Base-by-base conservation (phyloP, 2,797 vertebrate species). In the Urophycis tenuis region DNA sequence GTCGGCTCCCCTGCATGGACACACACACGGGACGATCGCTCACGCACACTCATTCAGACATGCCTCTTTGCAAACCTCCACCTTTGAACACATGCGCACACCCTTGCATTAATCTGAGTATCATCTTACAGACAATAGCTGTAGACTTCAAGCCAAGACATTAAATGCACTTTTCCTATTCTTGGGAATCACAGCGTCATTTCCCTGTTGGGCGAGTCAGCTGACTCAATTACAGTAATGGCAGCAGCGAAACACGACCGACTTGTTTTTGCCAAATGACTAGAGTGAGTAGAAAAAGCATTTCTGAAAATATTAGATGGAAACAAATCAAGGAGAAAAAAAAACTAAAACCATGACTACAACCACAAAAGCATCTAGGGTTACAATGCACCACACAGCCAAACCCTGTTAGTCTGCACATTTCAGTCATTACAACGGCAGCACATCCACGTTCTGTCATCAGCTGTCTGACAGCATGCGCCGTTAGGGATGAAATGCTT, bases 391-490 rank as follows among this genome's bases (percentile, higher is more conserved):
- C 19, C 15, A 71, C 1, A 71, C 69, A 71, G 14, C 69, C 69
- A 33, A 67, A 67, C 29, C 30, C 30, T 31, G 33, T 67, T 67
- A 7, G 2, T 25, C 60, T 67, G 60, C 22, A 25, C 53, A 60
- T n/a, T n/a, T 60, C 53, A 60, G 22, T 64, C n/a, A 64, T 29
- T 64, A 29, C 60, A 64, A 29, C 4, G 60, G 29, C 60, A 67
- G 25, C 14, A 29, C 60, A 67, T 29, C 4, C 12, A n/a, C 60
- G 12, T 67, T 29, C 4, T 11, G 12, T 12, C 8, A 29, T 35
- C 71, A 80, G 39, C 31, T 69, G 25, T 36, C 75, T 72, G 77
- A 82, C 75, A 78, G 79, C 86, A 85, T 85, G 88, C 84, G 74
- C 78, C 34, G 25, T 80, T 86, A 87, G 75, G 75, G 74, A 71